phyloP scores from a whole-genome alignment of 2,888 invertebrate species.

The Teinopalpus imperialis region DNA sequence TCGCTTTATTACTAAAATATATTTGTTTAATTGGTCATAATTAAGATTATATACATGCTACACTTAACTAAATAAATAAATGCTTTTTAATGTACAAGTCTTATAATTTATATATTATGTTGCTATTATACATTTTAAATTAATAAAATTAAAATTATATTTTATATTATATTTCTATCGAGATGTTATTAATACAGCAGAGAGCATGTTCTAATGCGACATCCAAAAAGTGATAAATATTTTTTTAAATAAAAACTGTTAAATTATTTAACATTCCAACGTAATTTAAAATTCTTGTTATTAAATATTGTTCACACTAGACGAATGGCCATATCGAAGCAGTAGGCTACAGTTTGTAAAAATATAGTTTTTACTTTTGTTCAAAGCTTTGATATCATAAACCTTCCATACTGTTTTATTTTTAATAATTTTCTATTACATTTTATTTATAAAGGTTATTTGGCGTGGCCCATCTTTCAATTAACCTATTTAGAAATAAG shows the following conservation, averaged over 20 bases:
- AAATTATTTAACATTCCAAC: too few species aligned
- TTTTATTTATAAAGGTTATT: too few species aligned
- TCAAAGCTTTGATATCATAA: not conserved
- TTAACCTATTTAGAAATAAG: too few species aligned
- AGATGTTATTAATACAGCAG: slow-evolving; percentile 19
- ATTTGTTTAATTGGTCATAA: slow-evolving; percentile 40
- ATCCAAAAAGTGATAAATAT: not conserved
- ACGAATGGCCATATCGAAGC: too few species aligned
- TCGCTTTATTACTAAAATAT: slow-evolving; percentile 22
- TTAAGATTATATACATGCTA: slow-evolving; percentile 47
- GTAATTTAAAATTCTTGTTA: too few species aligned
- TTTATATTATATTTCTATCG: not conserved
- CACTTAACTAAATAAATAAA: slow-evolving; percentile 60
- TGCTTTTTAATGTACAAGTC: slow-evolving; percentile 59
- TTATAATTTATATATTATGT: too few species aligned
- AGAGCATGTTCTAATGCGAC: slow-evolving; percentile 26
- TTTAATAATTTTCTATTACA: too few species aligned
- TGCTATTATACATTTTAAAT: too few species aligned
- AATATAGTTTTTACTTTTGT: not conserved
- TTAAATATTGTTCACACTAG: too few species aligned
- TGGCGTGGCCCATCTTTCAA: too few species aligned
- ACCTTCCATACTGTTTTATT: too few species aligned
- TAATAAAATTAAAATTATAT: not conserved
- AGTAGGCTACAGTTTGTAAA: too few species aligned
- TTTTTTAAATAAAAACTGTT: not conserved